Conservation (phyloP, 2,797 vertebrate species). For the Clarias pachynema region DNA sequence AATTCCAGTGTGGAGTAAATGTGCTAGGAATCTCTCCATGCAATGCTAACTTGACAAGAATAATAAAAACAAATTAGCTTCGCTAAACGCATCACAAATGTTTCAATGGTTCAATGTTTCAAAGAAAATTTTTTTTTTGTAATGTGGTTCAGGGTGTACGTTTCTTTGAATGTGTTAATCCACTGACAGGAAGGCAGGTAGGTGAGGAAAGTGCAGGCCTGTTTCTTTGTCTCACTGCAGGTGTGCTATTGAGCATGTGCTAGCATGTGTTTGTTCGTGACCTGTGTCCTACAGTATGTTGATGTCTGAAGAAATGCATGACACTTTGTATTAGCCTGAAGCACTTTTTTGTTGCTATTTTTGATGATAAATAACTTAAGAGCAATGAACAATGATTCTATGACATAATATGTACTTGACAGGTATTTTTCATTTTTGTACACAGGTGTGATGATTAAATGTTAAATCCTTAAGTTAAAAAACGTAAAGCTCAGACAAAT, state of each 20-base stretch:
- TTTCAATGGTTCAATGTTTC: too few species aligned
- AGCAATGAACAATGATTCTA: background rate
- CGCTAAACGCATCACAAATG: background rate
- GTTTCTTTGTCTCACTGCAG: slow-evolving; percentile 12
- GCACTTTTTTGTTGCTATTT: background rate
- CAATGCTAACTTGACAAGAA: background rate
- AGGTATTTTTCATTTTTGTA: background rate
- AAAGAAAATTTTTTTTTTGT: too few species aligned
- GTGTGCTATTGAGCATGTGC: slow-evolving; percentile 15
- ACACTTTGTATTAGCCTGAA: background rate
- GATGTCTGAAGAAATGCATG: background rate
- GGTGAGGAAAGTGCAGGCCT: background rate
- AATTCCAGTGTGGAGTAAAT: background rate
- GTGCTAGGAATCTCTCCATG: background rate
- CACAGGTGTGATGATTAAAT: background rate
- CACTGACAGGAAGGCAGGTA: slow-evolving; percentile 9
- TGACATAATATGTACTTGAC: background rate
- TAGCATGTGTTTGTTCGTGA: background rate
- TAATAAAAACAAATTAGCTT: background rate
- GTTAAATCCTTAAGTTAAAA: background rate
- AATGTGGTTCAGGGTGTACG: background rate
- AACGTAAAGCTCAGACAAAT: background rate
- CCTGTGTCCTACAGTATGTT: background rate
- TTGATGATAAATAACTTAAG: background rate
- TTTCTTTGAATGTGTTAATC: background rate